Evolutionary conservation across 2,113 vertebrate genomes (phyloP).

Genomic region (Echinops telfairi): DNA sequence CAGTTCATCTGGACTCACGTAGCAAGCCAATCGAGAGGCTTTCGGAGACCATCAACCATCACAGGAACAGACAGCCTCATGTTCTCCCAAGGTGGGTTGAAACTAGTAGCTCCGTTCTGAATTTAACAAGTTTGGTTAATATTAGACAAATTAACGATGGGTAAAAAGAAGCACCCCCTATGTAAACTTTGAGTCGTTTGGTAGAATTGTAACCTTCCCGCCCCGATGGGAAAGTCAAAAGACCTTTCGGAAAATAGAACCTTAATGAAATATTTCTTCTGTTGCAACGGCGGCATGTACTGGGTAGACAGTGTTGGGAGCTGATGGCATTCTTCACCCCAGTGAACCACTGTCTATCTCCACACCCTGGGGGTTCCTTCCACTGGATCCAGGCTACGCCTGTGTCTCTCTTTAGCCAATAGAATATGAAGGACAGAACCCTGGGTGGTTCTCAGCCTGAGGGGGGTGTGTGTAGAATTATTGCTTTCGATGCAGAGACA

Average conservation of each 20-base stretch:
- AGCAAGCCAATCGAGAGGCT: no score
- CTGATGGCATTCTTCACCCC: neutral
- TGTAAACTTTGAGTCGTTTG: neutral
- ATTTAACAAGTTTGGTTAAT: conserved; percentile 9
- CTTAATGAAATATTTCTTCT: conserved; percentile 23
- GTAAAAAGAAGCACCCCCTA: neutral
- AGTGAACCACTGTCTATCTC: neutral
- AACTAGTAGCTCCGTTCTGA: no score
- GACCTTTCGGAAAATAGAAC: neutral
- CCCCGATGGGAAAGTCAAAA: conserved; percentile 18
- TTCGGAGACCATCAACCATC: no score
- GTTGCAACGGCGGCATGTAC: neutral
- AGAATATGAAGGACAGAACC: neutral
- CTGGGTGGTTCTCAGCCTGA: neutral
- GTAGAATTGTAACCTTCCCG: conserved; percentile 2
- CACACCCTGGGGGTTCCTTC: neutral
- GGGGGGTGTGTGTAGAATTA: neutral
- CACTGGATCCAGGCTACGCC: neutral
- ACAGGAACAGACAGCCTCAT: no score
- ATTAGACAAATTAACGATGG: no score
- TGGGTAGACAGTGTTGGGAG: neutral
- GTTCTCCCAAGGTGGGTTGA: no score
- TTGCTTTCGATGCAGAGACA: neutral
- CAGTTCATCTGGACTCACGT: no score
- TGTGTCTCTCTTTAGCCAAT: conserved; percentile 10